Base-by-base conservation (phyloP, 1,140 invertebrate species). In the Megalopta genalis region DNA sequence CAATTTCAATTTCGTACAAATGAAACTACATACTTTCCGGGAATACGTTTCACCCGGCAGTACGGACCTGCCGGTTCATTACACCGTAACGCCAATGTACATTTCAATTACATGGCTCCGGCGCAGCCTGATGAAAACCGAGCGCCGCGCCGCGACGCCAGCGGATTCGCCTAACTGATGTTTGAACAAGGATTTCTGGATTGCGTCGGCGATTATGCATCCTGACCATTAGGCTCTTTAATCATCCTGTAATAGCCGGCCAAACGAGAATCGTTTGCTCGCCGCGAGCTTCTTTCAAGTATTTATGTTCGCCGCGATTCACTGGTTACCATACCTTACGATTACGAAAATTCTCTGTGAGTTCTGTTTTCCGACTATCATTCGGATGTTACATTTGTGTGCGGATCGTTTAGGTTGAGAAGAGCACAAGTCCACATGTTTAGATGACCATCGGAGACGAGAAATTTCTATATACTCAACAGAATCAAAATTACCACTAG, bases 1-100 rank as follows among this genome's bases (percentile, higher is more conserved):
- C 81, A 76, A 49, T 74, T 82, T 83, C 81, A 83, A 83, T 81
- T 83, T 83, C 62, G 71, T 59, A 81, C 81, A 66, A 76, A 83
- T 80, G 81, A 71, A 76, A 80, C 79, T 76, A 73, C 78, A 67
- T 83, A 69, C 78, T 83, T 83, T 83, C 81, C 27, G 46, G 42
- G 52, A 76, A 81, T 76, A 81, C 71, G 71, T 70, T 80, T 57
- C 72, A 67, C 70, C 42, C 70, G 21, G 21, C n/a, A 46, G 14
- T 42, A 21, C 14, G 21, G 21, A 8, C 25, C 25, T 69, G 39
- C 54, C 27, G 75, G 57, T 80, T 83, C 81, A 81, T 80, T 80
- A 83, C 78, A 42, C 66, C 78, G 70, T 79, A 64, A 79, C 63
- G 77, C 62, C 80, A 46, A 75, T 80, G 77, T 83, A 83, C 81